Percentiles rank a stretch among this genome's conserved stretches.
phyloP scores from a whole-genome alignment of 1,140 invertebrate species.

The Nixonia krombeini region DNA sequence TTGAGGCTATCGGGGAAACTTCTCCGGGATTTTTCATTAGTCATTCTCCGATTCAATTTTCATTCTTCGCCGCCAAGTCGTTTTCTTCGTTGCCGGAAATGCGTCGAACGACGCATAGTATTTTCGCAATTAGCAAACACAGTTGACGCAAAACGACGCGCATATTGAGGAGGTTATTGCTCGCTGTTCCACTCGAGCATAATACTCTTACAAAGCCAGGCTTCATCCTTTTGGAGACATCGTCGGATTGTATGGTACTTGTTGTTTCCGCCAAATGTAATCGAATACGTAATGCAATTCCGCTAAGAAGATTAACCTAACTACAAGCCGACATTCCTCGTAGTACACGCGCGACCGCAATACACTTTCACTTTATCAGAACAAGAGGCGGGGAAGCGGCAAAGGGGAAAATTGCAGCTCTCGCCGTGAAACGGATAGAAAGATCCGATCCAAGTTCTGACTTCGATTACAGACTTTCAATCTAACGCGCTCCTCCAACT shows the following conservation, averaged over 20 bases:
- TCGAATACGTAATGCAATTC: conserved; percentile 59
- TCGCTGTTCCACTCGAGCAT: neutral
- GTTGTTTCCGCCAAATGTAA: conserved; percentile 47
- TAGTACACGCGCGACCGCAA: conserved; percentile 14
- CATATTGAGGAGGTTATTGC: neutral
- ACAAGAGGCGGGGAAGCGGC: conserved; percentile 22
- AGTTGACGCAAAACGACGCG: neutral
- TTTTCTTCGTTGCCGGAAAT: too few species aligned
- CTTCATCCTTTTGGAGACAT: conserved; percentile 17
- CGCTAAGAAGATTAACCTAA: conserved; percentile 55
- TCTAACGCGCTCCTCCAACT: neutral
- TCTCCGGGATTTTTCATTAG: too few species aligned
- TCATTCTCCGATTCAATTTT: too few species aligned
- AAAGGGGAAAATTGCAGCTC: conserved; percentile 22
- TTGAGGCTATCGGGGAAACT: too few species aligned
- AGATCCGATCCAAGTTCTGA: conserved; percentile 27
- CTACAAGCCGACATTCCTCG: neutral
- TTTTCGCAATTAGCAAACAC: too few species aligned
- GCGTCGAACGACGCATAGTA: too few species aligned
- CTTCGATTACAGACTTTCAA: conserved; percentile 19
- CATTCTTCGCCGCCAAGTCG: too few species aligned
- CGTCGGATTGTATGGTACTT: conserved; percentile 8
- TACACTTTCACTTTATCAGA: conserved; percentile 42
- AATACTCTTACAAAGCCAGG: conserved; percentile 21
- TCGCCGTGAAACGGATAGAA: conserved; percentile 22